Conservation (phyloP, 1,140 invertebrate genomes). For the Drosophila bifasciata region DNA sequence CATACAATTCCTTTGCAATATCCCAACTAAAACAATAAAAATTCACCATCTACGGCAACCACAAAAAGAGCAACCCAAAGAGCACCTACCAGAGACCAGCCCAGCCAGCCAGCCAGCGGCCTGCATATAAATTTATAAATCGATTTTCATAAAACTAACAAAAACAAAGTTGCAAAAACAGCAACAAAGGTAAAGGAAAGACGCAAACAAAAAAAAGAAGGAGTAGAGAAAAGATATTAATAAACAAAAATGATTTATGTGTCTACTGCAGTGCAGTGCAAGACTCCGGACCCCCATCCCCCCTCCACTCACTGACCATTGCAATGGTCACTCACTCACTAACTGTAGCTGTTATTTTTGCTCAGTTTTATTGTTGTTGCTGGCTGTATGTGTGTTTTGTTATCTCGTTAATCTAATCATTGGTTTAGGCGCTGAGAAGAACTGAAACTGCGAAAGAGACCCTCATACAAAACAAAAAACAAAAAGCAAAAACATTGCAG, state of each 20-base stretch:
- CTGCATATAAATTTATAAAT: conserved; percentile 66
- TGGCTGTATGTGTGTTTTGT: conserved; percentile 2
- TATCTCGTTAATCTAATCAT: conserved; percentile 71
- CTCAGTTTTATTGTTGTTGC: conserved; percentile 3
- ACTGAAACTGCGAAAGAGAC: conserved; percentile 18
- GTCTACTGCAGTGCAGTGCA: conserved; percentile 58
- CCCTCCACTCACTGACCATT: neutral
- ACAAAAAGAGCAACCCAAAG: conserved; percentile 16
- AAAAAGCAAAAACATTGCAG: conserved; percentile 10
- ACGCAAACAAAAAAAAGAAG: conserved; percentile 23
- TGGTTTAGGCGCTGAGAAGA: conserved; percentile 13
- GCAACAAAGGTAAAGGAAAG: conserved; percentile 3
- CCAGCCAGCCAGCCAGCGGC: conserved; percentile 1
- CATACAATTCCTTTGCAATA: too few species aligned
- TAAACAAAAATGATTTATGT: conserved; percentile 72
- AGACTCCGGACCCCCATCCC: neutral
- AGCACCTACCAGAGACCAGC: conserved; percentile 2
- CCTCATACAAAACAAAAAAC: conserved; percentile 24
- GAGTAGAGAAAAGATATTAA: conserved; percentile 55
- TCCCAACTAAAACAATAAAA: too few species aligned
- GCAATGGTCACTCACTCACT: conserved; percentile 3
- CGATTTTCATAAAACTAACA: conserved; percentile 67
- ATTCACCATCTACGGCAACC: neutral
- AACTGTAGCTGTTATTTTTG: conserved; percentile 51
- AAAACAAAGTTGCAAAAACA: conserved; percentile 59